Base-by-base conservation (phyloP, 2,113 vertebrate species). In the Centropus unirufus region DNA sequence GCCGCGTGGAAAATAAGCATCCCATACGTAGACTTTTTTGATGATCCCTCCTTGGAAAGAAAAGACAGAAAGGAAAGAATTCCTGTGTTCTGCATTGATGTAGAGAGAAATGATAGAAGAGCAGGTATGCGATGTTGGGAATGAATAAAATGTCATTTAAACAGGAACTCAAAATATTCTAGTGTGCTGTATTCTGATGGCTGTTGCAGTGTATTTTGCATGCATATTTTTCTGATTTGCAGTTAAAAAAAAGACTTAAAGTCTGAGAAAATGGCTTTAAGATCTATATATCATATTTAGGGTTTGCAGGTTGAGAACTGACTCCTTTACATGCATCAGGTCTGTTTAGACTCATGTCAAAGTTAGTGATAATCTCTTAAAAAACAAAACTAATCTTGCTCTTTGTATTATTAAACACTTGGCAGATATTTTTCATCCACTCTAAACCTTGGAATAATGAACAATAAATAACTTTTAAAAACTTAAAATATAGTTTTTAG, bases 81-180 rank as follows among this genome's bases (percentile, higher is more conserved):
- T 90, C 99, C 99, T 24, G 99, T 99, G 18, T 99, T 99, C 98
- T 99, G 98, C 97, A 99, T 99, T 96, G 98, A 99, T 39, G 99
- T 99, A 84, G 98, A 99, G 87, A 98, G 99, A 73, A 98, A 99
- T 32, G 99, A 99, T 95, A 97, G 98, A 89, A 98, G 96, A 95
- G 97, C 98, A 63, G 98, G 99, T 99, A 97, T 83, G 97, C 44
- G 34, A 0, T n/a, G 18, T 29, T 92, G 57, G 42, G 7, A 67
- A 24, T 75, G 49, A 29, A 17, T 29, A 39, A 78, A 80, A 30
- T 11, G 12, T 39, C 4, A 15, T 46, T 81, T 76, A 18, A 40
- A 89, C 75, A 21, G 24, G 6, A 90, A 19, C 47, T 78, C 14
- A 27, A 5, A 67, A 22, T 87, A 16, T 75, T 76, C 27, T 76